Evolutionary conservation across 2,888 invertebrate genomes (phyloP).

Genomic region (Dryomyza anilis): DNA sequence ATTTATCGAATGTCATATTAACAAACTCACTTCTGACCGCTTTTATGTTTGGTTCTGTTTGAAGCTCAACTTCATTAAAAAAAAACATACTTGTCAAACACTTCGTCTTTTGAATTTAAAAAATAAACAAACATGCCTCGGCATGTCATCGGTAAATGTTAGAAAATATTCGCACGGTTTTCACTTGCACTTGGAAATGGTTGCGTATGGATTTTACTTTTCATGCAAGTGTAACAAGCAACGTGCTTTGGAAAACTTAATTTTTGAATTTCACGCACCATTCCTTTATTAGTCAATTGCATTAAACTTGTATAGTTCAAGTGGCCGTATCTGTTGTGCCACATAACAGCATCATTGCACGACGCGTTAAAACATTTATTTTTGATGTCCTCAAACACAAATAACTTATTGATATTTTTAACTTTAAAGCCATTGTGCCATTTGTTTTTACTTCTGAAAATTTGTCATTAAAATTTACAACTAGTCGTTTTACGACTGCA

Average conservation of each 20-base stretch:
- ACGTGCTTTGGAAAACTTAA: not conserved
- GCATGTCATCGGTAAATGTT: not conserved
- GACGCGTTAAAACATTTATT: slow-evolving; percentile 6
- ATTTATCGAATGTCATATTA: not conserved
- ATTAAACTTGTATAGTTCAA: slow-evolving; percentile 10
- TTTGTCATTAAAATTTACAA: slow-evolving; percentile 19
- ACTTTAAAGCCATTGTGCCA: slow-evolving; percentile 15
- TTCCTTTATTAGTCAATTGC: not conserved
- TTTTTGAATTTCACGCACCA: not conserved
- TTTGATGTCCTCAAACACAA: slow-evolving; percentile 5
- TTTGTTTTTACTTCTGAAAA: slow-evolving; percentile 14
- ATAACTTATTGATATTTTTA: slow-evolving; percentile 17
- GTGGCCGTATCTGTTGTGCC: slow-evolving; percentile 21
- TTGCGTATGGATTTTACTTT: slow-evolving; percentile 2
- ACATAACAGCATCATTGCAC: slow-evolving; percentile 6
- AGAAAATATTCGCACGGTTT: not conserved
- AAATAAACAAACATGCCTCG: not conserved
- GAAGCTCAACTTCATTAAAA: not conserved
- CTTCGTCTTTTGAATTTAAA: slow-evolving; percentile 1
- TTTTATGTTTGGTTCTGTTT: not conserved
- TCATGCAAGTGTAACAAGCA: slow-evolving; percentile 3
- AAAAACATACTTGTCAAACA: not conserved
- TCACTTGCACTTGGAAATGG: not conserved
- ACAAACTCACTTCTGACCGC: not conserved
- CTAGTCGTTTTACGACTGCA: slow-evolving; percentile 17